Evolutionary conservation across 2,888 invertebrate species (phyloP), one percentile per base, ranked within the genome.

Genomic region (Latrodectus elegans): DNA sequence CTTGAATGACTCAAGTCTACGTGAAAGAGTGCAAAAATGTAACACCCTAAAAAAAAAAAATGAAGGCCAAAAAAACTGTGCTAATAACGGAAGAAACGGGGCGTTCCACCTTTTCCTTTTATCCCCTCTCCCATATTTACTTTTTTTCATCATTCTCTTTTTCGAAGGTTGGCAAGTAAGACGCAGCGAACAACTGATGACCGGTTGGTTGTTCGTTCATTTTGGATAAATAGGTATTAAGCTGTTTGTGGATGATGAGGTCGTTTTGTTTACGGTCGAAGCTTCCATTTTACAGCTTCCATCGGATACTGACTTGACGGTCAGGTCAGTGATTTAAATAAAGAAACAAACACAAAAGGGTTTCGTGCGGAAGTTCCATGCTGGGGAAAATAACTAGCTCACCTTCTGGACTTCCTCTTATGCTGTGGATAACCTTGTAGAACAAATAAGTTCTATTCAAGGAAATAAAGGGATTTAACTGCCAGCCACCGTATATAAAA

Each of bases 281-380:
- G 14, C 10, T 60, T 60, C 38, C 38, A 38, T 38, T 38, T 6
- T 38, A 38, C 38, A 38, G 60, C 12, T 60, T 60, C 60, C 12
- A 60, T 14, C 12, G n/a, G 60, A n/a, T 15, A 60, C n/a, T 12
- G n/a, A 60, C 12, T 15, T 60, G 60, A n/a, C 60, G 14, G 60
- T 60, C 60, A 60, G 60, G 60, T 60, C 60, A n/a, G 14, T 60
- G 12, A 60, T 60, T 60, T 60, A 60, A 60, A 60, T 60, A 60
- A 60, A 60, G 60, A 60, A 60, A 60, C 60, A 60, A 60, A 60
- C 60, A 60, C 60, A 60, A 60, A n/a, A 60, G 60, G 6, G 60
- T 12, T 15, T 60, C 60, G 60, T 60, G n/a, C 60, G 60, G 60
- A 60, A 60, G 60, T 60, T 14, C 60, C 60, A 15, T n/a, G n/a